Conservation (phyloP, 2,888 invertebrate species). For the Callinectes sapidus region DNA sequence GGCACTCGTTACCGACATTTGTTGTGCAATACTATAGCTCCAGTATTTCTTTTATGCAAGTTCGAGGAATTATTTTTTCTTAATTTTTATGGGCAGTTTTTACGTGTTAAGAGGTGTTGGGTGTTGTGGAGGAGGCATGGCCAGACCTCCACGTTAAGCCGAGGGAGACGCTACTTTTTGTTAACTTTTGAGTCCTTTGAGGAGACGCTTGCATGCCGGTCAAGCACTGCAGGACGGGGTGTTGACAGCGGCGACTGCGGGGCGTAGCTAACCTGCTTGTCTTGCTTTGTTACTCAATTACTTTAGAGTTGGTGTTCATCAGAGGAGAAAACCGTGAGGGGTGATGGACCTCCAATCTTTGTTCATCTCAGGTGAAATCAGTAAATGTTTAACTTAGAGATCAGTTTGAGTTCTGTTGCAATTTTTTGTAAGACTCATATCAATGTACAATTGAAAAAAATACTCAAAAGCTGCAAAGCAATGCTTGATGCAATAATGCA, state of each 20-base stretch:
- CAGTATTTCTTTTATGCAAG: not conserved
- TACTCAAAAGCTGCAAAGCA: slow-evolving; percentile 25
- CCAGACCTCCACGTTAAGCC: not conserved
- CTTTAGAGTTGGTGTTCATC: not conserved
- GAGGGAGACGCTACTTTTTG: not conserved
- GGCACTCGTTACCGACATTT: not conserved
- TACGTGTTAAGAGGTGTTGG: not conserved
- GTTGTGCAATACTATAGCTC: not conserved
- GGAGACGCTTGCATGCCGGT: not conserved
- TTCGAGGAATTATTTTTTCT: not conserved
- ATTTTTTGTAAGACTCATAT: not conserved
- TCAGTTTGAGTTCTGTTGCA: slow-evolving; percentile 30
- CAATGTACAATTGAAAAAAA: slow-evolving; percentile 13
- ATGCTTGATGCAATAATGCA: slow-evolving; percentile 24
- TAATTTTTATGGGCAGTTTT: not conserved
- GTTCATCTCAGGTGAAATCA: slow-evolving; percentile 19
- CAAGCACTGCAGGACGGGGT: not conserved
- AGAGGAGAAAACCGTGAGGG: not conserved
- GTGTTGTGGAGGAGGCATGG: not conserved
- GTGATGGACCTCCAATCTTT: not conserved
- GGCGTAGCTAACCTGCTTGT: slow-evolving; percentile 13
- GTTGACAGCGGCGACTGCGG: not conserved
- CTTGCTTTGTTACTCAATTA: slow-evolving; percentile 6
- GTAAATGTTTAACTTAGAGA: slow-evolving; percentile 20
- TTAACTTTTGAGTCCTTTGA: not conserved